These are phyloP conservation scores for Myotis brandtii DNA, from an alignment of 2,113 vertebrate species.

Conservation along the genomic window DNA sequence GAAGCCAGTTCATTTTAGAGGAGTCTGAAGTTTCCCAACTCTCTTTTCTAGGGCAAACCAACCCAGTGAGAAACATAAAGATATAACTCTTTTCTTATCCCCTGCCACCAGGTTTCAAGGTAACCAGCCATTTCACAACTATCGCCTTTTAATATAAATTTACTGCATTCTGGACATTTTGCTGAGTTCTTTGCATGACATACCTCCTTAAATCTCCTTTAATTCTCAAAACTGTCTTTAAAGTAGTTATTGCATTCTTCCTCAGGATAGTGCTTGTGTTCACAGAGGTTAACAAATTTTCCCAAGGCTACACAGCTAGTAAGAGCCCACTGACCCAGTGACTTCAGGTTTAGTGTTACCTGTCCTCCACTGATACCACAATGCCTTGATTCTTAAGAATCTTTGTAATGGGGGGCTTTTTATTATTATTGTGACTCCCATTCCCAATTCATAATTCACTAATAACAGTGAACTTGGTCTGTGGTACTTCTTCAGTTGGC, in stretches of 20 bases:
- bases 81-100: background rate
- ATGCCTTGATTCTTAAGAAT: background rate
- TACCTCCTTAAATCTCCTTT: background rate
- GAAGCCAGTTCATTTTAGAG: background rate
- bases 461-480: background rate
- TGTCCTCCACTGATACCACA: background rate
- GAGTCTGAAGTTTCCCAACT: background rate
- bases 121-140: background rate
- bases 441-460: background rate
- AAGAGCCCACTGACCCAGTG: background rate
- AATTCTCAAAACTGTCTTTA: background rate
- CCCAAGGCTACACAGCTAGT: background rate
- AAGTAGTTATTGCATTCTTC: background rate
- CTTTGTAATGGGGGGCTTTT: background rate
- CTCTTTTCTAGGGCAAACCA: background rate
- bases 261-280: background rate
- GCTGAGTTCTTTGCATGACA: background rate
- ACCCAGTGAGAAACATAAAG: background rate
- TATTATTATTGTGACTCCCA: background rate
- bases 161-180: background rate
- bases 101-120: background rate
- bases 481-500: background rate
- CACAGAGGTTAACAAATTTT: background rate
- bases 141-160: background rate
- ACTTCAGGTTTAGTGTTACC: background rate